Percentiles rank a stretch among this genome's conserved stretches.
These are phyloP conservation scores for Chiloscyllium punctatum DNA, from an alignment of 2,797 vertebrate genomes.

Conservation along the genomic window DNA sequence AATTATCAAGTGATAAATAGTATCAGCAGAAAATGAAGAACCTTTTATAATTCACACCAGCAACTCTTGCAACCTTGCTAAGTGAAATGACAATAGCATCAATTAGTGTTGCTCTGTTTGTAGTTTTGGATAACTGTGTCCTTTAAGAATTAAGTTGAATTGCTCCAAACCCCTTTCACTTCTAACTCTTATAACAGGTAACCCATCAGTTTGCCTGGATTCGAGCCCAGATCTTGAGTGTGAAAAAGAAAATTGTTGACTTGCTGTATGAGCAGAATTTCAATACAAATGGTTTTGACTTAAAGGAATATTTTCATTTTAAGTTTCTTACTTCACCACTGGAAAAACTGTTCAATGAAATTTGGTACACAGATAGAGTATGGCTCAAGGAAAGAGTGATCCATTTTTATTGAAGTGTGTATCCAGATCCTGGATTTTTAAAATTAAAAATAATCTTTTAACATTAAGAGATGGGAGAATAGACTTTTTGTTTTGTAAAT, in stretches of 20 bases:
- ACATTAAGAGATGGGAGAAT: too few relatives aligned
- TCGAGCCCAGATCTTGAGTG: neutral
- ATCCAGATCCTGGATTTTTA: too few relatives aligned
- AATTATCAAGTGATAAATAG: neutral
- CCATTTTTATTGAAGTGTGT: too few relatives aligned
- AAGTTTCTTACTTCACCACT: neutral
- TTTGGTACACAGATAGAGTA: neutral
- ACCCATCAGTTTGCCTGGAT: neutral
- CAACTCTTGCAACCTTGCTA: too few relatives aligned
- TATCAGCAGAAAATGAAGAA: neutral
- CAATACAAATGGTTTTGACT: neutral
- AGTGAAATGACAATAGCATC: neutral
- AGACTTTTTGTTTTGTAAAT: too few relatives aligned
- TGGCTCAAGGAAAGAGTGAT: too few relatives aligned
- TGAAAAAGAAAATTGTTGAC: neutral
- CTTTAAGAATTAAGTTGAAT: neutral
- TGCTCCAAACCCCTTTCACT: neutral
- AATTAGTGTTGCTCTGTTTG: neutral
- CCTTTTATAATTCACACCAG: neutral
- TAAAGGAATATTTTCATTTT: neutral
- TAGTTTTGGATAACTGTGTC: neutral
- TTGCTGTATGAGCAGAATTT: neutral
- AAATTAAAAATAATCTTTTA: too few relatives aligned
- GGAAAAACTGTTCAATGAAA: neutral
- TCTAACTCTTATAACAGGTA: neutral